Base-by-base conservation (phyloP, 2,797 vertebrate genomes). In the Bovichtus variegatus region DNA sequence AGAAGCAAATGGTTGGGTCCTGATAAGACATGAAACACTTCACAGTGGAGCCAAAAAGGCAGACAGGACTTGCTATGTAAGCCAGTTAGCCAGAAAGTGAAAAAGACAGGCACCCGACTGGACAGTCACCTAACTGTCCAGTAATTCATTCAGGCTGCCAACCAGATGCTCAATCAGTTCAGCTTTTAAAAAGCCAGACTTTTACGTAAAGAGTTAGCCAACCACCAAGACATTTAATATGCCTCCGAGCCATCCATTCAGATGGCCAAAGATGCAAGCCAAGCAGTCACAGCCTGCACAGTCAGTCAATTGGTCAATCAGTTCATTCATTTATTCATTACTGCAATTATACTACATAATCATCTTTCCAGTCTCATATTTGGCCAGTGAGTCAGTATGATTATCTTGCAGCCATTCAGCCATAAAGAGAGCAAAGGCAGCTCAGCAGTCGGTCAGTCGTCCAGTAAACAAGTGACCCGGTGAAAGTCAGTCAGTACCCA, bases 11-110 rank as follows among this genome's bases (percentile, higher is more conserved):
- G 92, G 80, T 87, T 74, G 64, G 21, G 72, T n/a, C n/a, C 90
- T 93, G 92, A 93, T 93, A 92, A 92, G 86, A 90, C 87, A 92
- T 89, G 69, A 93, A 93, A 90, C 71, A 80, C 76, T 80, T 76
- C 78, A 65, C 46, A 59, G 54, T 66, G 59, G 73, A 76, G 84
- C 86, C 87, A 89, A 85, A 84, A 80, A 88, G 79, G 70, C 68
- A 76, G 79, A 70, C 66, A 82, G 71, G 78, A 81, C 69, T 78
- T 61, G 67, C 66, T 51, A 78, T 86, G 77, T 76, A 83, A 85
- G 80, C 71, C 81, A 80, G 67, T 82, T 70, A 86, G 81, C 57
- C 78, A 85, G 62, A 29, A 59, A 70, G 59, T 46, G 19, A 71
- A 73, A 76, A 31, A 74, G 43, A 83, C 12, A 51, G 54, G 44